Conservation (phyloP, 2,797 vertebrate genomes). For the Florisuga fusca region DNA sequence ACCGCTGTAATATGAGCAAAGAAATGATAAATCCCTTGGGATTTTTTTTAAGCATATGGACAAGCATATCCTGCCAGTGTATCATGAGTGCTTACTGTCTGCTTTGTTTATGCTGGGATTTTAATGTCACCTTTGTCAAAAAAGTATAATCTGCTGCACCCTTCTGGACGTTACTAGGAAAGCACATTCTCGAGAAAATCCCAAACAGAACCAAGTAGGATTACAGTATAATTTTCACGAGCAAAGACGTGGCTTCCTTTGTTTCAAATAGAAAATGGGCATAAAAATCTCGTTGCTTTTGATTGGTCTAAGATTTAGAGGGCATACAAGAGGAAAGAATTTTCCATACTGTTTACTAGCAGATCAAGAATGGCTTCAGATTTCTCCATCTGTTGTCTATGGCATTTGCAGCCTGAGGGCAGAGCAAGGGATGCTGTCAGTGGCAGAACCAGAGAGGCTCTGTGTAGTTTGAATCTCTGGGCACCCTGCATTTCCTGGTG, state of each 20-base stretch:
- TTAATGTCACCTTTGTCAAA: background rate
- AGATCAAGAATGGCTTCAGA: background rate
- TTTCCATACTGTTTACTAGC: background rate
- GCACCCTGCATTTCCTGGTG: background rate
- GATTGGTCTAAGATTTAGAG: background rate
- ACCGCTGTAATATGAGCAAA: background rate
- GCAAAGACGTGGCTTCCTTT: background rate
- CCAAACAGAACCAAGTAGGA: accelerated
- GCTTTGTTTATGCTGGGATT: background rate
- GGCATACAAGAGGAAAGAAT: background rate
- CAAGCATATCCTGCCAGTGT: accelerated
- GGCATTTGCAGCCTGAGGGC: background rate
- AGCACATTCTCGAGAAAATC: background rate
- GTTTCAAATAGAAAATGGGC: background rate
- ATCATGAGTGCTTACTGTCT: background rate
- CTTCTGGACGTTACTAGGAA: constrained; percentile 1
- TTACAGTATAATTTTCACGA: background rate
- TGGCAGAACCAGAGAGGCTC: background rate
- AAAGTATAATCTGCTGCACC: constrained; percentile 23
- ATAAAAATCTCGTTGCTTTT: background rate
- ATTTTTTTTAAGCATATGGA: background rate
- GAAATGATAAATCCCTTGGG: background rate
- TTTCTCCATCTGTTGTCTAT: background rate
- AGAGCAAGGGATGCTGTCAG: background rate
- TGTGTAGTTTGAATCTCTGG: accelerated